Base-by-base conservation (phyloP, 2,113 vertebrate genomes). In the Ovis aries region DNA sequence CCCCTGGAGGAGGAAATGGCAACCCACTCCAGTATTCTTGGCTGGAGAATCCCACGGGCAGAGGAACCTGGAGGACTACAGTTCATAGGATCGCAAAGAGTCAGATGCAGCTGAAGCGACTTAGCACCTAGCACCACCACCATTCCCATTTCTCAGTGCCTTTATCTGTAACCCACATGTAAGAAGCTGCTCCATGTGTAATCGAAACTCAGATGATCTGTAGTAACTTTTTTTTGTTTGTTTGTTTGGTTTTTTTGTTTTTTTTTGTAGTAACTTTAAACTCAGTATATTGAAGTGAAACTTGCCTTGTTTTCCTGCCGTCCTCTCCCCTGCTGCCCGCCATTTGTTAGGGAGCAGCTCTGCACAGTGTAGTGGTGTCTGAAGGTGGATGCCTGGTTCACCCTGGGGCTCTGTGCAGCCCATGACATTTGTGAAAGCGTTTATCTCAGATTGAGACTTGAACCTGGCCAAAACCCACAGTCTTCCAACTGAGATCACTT, bases 341-440 rank as follows among this genome's bases (percentile, higher is more conserved):
- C 12, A 0, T 43, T 1, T 16, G 4, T 52, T n/a, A 23, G 53
- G 85, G 74, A 92, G 48, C 16, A 25, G 74, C 31, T 71, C 33
- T 33, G 57, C 25, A 1, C 0, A 3, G 33, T 1, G 12, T 10
- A 3, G 11, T n/a, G n/a, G 4, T 19, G 43, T 71, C 21, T 33
- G 52, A 33, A 57, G 77, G 53, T 33, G 55, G 36, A 31, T 23
- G 17, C 27, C n/a, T 50, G 23, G 25, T 36, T 31, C 83, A 71
- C 6, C 25, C 3, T 19, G 19, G 31, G 74, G 33, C 90, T 81
- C 15, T 71, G 10, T 21, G 6, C 55, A n/a, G 33, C 50, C 77
- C 7, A 6, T 4, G 33, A 59, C 33, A 31, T 25, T 40, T 14
- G 36, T 43, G 71, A 43, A 25, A 74, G 10, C 6, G 5, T 40